phyloP scores from a whole-genome alignment of 2,113 vertebrate genomes.

The Recurvirostra avosetta region DNA sequence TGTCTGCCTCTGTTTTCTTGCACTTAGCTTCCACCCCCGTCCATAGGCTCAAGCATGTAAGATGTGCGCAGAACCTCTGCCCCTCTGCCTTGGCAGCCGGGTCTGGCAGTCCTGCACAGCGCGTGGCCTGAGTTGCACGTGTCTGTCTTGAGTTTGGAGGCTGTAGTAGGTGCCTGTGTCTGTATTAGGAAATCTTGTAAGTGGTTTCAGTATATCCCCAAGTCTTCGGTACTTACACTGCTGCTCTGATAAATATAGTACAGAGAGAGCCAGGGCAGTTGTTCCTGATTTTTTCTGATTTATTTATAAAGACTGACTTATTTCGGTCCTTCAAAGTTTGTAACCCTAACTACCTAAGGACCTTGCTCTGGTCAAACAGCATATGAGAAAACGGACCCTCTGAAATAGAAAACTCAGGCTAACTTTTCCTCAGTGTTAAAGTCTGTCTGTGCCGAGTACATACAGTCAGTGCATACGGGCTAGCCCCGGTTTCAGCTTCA shows the following conservation, averaged over 20 bases:
- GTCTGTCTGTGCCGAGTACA: not conserved
- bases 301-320: conserved; percentile 12
- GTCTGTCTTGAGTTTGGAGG: not conserved
- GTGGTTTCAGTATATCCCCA: not conserved
- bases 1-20: not conserved
- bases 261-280: not conserved
- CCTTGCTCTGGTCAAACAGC: not conserved
- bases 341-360: not conserved
- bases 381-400: not conserved
- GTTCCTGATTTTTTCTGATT: not conserved
- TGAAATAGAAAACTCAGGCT: not conserved
- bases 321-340: not conserved
- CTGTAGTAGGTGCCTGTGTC: not conserved
- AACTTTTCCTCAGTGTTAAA: not conserved
- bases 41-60: not conserved
- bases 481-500: not conserved
- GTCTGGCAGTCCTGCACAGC: not conserved
- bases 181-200: not conserved
- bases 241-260: conserved; percentile 16
- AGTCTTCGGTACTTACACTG: not conserved
- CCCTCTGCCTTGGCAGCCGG: not conserved
- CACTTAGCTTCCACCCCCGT: not conserved
- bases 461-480: accelerated
- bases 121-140: accelerated
- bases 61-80: not conserved